Evolutionary conservation across 2,888 invertebrate genomes (phyloP).

Genomic region (Drosophila meridiana): DNA sequence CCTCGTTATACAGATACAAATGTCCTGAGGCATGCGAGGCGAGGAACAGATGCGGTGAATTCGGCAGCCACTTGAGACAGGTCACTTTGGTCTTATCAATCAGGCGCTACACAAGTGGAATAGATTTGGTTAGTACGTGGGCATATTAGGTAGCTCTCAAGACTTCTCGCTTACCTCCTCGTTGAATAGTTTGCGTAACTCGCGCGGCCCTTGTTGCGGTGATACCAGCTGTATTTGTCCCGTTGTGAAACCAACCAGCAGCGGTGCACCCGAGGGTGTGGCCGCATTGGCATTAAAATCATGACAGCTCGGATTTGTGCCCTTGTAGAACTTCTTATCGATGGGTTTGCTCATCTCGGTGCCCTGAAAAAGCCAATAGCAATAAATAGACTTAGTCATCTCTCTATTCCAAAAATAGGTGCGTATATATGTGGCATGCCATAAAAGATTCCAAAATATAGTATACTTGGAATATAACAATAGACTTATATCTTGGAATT

Average conservation of each 20-base stretch:
- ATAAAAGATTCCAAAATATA: neutral
- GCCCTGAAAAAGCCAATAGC: slow-evolving; percentile 87
- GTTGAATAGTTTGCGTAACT: slow-evolving; percentile 98
- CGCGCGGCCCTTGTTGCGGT: slow-evolving; percentile 98
- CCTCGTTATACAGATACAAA: slow-evolving; percentile 98
- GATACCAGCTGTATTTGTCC: slow-evolving; percentile 99
- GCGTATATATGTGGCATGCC: neutral
- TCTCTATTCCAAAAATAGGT: neutral
- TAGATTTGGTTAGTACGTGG: neutral
- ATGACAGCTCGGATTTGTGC: slow-evolving; percentile 99
- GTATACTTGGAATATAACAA: neutral
- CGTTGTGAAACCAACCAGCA: slow-evolving; percentile 98
- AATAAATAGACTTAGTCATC: slow-evolving; percentile 24
- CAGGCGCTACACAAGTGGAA: slow-evolving; percentile 79
- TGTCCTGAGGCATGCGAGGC: slow-evolving; percentile 98
- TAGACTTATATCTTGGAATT: neutral
- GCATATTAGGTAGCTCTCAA: neutral
- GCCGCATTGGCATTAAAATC: slow-evolving; percentile 96
- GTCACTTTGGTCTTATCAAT: slow-evolving; percentile 89
- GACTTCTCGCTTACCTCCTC: slow-evolving; percentile 91
- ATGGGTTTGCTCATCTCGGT: slow-evolving; percentile 98
- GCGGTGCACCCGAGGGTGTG: slow-evolving; percentile 92
- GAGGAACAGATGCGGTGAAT: slow-evolving; percentile 96
- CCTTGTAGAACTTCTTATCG: slow-evolving; percentile 99
- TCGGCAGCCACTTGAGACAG: slow-evolving; percentile 99